These are phyloP conservation scores for Felis catus DNA, from an alignment of 2,113 vertebrate species.

Conservation along the genomic window F.catus_Fca126_mat1.0 CM031417.1:117244501-117245000, in stretches of 20 bases:
- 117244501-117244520: neutral
- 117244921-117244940: constrained; percentile 1
- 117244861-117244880: neutral
- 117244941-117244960: neutral
- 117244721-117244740: neutral
- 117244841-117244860: neutral
- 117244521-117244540: neutral
- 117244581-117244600: neutral
- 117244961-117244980: neutral
- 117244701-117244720: neutral
- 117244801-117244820: constrained; percentile 12
- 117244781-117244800: neutral
- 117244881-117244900: neutral
- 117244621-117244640: neutral
- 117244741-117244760: neutral
- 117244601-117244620: neutral
- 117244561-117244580: neutral
- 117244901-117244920: neutral
- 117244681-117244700: neutral
- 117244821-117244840: neutral
- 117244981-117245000: neutral
- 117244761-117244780: neutral
- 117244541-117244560: neutral
- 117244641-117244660: neutral
- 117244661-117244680: neutral